phyloP scores from a whole-genome alignment of 2,888 invertebrate species.

The Synergus laeviventris region DNA sequence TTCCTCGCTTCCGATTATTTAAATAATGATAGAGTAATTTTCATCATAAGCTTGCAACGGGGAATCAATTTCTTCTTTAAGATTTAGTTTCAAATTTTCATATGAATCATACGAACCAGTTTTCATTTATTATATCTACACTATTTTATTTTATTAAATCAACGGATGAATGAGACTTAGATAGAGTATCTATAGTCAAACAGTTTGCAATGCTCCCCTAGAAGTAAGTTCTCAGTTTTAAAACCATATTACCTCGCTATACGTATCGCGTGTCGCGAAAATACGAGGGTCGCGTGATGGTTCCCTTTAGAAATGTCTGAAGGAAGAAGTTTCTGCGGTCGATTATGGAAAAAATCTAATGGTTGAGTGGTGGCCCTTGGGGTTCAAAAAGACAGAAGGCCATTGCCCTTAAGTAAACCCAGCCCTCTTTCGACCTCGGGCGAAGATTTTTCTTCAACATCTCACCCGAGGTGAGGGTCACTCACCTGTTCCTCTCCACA shows the following conservation, averaged over 20 bases:
- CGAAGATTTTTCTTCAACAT: slow-evolving; percentile 61
- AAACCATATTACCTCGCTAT: slow-evolving; percentile 9
- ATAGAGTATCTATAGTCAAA: not conserved
- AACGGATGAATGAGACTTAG: not conserved
- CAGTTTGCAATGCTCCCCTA: not conserved
- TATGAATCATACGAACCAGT: no score
- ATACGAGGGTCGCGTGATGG: slow-evolving; percentile 59
- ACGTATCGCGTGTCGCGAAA: slow-evolving; percentile 57
- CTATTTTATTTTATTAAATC: not conserved
- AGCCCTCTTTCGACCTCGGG: slow-evolving; percentile 59
- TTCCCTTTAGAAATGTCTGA: slow-evolving; percentile 49
- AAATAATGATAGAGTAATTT: slow-evolving; percentile 14
- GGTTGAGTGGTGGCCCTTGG: slow-evolving; percentile 47
- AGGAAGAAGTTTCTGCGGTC: slow-evolving; percentile 61
- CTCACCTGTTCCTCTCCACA: slow-evolving; percentile 63
- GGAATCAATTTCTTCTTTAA: not conserved
- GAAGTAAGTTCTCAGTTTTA: slow-evolving; percentile 13
- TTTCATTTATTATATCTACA: no score
- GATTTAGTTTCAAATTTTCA: not conserved
- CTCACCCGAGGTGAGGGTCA: slow-evolving; percentile 70
- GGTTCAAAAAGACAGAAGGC: slow-evolving; percentile 52
- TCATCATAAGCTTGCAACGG: not conserved
- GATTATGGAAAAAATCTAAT: slow-evolving; percentile 59
- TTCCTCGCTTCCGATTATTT: not conserved
- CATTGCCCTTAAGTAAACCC: slow-evolving; percentile 56